A percentile compares a stretch with the other conserved stretches of the same genome.
Evolutionary conservation across 2,797 vertebrate species (phyloP).

Genomic region (Anisognathus igniventris): DNA sequence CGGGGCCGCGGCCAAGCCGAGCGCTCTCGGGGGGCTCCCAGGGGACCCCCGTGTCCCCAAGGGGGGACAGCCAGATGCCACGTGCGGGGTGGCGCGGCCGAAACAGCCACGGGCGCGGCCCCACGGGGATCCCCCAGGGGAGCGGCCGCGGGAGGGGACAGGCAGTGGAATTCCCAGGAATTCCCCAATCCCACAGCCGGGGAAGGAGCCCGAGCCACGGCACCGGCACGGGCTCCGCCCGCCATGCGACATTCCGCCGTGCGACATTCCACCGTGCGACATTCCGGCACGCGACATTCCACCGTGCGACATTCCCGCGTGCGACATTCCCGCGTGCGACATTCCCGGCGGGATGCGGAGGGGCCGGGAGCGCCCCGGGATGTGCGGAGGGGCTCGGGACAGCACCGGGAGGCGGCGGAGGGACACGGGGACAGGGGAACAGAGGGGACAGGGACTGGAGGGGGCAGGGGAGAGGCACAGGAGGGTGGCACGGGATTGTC

Average conservation of each 20-base stretch:
- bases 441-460: not conserved
- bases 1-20: not conserved
- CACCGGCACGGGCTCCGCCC: not conserved
- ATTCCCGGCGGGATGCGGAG: not conserved
- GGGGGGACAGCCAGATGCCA: not conserved
- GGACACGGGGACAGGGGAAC: not conserved
- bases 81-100: not conserved
- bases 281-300: not conserved
- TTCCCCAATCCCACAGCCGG: too few species aligned
- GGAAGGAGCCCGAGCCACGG: too few species aligned
- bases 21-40: not conserved
- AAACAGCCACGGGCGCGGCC: too few species aligned
- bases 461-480: not conserved
- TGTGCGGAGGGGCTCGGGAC: too few species aligned
- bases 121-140: too few species aligned
- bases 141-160: not conserved
- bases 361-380: not conserved
- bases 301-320: not conserved
- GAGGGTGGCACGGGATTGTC: not conserved
- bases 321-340: not conserved
- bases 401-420: not conserved
- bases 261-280: not conserved
- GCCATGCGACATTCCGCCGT: not conserved
- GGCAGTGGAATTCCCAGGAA: not conserved
- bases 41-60: not conserved